These are phyloP conservation scores for Ptychochromis oligacanthus DNA, from an alignment of 2,113 vertebrate species.

Conservation along the genomic window DNA sequence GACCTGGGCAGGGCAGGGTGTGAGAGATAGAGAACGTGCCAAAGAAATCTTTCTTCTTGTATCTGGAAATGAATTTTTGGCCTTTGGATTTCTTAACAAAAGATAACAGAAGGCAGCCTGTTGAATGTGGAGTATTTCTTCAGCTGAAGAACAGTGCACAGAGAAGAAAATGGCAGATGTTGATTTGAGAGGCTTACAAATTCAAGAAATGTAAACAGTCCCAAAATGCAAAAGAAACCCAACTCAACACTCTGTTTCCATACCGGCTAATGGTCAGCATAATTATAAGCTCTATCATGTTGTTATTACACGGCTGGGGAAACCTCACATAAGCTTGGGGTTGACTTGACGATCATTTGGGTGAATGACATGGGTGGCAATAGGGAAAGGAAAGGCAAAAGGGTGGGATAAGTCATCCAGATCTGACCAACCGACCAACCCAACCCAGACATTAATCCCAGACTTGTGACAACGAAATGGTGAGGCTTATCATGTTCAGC, in stretches of 20 bases:
- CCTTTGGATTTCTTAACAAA: constrained; percentile 18
- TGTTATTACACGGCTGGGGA: constrained; percentile 39
- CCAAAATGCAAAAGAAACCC: constrained; percentile 36
- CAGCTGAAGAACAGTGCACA: background rate
- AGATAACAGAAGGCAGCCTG: background rate
- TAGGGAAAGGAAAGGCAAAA: constrained; percentile 23
- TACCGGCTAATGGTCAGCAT: constrained; percentile 39
- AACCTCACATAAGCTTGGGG: constrained; percentile 59
- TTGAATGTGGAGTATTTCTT: background rate
- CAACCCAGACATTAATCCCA: constrained; percentile 58
- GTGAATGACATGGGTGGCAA: constrained; percentile 56
- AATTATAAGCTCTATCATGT: constrained; percentile 54
- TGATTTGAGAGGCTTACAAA: background rate
- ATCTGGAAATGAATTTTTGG: background rate
- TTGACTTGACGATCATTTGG: constrained; percentile 47
- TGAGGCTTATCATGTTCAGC: constrained; percentile 47
- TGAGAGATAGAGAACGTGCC: background rate
- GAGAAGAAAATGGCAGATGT: background rate
- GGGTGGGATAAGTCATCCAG: constrained; percentile 41
- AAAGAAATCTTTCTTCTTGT: background rate
- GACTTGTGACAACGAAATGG: constrained; percentile 52
- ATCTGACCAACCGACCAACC: constrained; percentile 10
- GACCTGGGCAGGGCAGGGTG: constrained; percentile 25
- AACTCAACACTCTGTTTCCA: constrained; percentile 24
- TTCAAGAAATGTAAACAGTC: constrained; percentile 16